Percentiles rank a stretch among this genome's conserved stretches.
Conservation (phyloP, 2,797 vertebrate species). For the Cossypha niveicapilla region DNA sequence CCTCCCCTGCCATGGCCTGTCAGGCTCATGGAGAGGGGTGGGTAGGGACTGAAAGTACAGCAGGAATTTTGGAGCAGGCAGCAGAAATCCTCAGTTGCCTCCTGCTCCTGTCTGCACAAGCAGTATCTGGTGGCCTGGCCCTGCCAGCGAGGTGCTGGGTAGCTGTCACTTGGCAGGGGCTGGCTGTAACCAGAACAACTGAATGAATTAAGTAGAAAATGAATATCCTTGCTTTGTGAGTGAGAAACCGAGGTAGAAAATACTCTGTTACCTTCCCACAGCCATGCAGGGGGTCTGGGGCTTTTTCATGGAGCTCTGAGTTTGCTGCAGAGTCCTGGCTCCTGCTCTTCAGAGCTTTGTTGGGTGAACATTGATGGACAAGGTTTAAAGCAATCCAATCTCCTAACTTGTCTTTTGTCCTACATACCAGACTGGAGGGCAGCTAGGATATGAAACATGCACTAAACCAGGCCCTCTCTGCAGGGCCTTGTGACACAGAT, state of each 20-base stretch:
- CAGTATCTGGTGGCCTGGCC: neutral
- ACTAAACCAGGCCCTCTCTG: neutral
- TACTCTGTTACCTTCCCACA: neutral
- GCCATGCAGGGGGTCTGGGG: neutral
- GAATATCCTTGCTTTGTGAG: neutral
- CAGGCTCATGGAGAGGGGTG: neutral
- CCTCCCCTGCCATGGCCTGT: neutral
- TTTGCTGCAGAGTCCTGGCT: conserved; percentile 6
- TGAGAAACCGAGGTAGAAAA: neutral
- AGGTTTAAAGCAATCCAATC: neutral
- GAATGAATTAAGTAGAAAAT: neutral
- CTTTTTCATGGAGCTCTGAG: neutral
- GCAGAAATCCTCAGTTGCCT: neutral
- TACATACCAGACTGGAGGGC: neutral
- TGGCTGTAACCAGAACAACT: conserved; percentile 15
- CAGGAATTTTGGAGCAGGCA: neutral
- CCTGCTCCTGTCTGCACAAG: neutral
- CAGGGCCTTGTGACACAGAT: neutral
- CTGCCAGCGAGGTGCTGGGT: neutral
- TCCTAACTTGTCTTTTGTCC: neutral
- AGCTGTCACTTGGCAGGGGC: neutral
- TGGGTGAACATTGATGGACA: neutral
- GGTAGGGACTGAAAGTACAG: neutral
- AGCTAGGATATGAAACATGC: neutral
- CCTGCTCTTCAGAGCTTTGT: neutral